Base-by-base conservation (phyloP, 2,113 vertebrate genomes). In the Trematocara stigmaticum region DNA sequence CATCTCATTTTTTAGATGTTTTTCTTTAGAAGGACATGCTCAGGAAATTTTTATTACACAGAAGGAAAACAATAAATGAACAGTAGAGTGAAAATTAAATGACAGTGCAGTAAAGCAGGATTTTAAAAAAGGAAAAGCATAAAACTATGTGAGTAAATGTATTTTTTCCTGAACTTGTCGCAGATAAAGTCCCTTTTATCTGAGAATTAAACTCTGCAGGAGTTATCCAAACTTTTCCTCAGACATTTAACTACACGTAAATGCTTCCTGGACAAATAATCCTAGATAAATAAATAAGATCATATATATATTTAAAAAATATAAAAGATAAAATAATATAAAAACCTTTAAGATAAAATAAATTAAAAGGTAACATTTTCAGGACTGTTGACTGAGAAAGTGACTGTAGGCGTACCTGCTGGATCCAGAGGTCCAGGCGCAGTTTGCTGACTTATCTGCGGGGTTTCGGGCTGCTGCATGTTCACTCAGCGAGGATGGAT, bases 381-480 rank as follows among this genome's bases (percentile, higher is more conserved):
- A 81, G 4, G 40, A 7, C 40, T 59, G 53, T 56, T 81, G 79
- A 79, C 55, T 59, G 15, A 51, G 11, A 78, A 20, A 52, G 47
- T 49, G n/a, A 6, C 23, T 52, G 4, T 2, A 29, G 26, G n/a
- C 38, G n/a, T 94, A 96, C 95, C 96, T 94, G 66, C 80, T 31
- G 93, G 76, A 18, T 95, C 93, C 86, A 80, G 84, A 1, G 51
- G 51, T 15, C 89, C 89, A n/a, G 91, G 53, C 5, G 80, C 56
- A 59, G 88, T 18, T 74, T 57, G 91, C 52, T 66, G 94, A 79
- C 81, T 9, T 47, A 56, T 80, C 82, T 88, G 94, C 10, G 84
- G 92, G 45, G 26, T 64, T 69, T 93, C 93, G 29, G 90, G 91
- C 84, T 93, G 95, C 91, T 95, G 94, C 96, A 96, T 96, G 64